These are phyloP conservation scores for Drosophila athabasca DNA, from an alignment of 1,140 invertebrate genomes.

Conservation along the genomic window DNA sequence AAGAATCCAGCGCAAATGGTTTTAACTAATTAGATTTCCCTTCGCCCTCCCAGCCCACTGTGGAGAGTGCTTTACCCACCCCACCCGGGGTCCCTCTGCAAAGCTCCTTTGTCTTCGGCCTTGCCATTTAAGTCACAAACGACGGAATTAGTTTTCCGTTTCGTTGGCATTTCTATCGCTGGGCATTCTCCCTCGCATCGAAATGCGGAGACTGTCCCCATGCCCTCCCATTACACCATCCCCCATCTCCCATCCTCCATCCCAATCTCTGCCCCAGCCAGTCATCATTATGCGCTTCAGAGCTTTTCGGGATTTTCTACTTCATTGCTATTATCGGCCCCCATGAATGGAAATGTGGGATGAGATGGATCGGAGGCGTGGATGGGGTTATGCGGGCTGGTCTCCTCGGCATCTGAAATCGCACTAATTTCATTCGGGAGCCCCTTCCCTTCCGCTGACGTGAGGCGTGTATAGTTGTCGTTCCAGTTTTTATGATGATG, in stretches of 20 bases:
- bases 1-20: neutral
- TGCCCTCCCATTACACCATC: conserved; percentile 1
- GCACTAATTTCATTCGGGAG: conserved; percentile 69
- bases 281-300: conserved; percentile 63
- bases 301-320: conserved; percentile 78
- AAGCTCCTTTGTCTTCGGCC: conserved; percentile 26
- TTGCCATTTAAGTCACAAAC: conserved; percentile 70
- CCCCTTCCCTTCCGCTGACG: neutral
- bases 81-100: conserved; percentile 12
- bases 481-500: conserved; percentile 77
- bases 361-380: neutral
- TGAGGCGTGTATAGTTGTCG: conserved; percentile 50
- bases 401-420: conserved; percentile 57
- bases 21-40: conserved; percentile 36
- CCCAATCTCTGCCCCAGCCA: conserved; percentile 10
- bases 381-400: conserved; percentile 57
- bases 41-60: conserved; percentile 39
- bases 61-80: conserved; percentile 22
- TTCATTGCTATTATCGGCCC: conserved; percentile 76
- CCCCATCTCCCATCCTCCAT: neutral
- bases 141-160: conserved; percentile 79
- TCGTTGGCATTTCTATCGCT: conserved; percentile 70
- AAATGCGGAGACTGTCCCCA: conserved; percentile 14
- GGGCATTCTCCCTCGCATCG: conserved; percentile 47
- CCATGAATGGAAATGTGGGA: conserved; percentile 27